phyloP scores from a whole-genome alignment of 2,888 invertebrate genomes.

The Thymelicus acteon region DNA sequence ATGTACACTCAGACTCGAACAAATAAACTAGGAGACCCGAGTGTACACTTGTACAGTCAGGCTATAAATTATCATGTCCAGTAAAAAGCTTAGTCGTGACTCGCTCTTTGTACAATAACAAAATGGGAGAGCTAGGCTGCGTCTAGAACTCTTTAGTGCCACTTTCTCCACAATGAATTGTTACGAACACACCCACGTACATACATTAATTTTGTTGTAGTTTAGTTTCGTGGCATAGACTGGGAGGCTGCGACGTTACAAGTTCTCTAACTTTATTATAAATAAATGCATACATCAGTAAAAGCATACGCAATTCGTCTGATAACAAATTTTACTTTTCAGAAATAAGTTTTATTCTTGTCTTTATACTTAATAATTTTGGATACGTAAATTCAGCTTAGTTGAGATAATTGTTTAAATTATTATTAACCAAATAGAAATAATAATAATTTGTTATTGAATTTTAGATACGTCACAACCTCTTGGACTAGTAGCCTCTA shows the following conservation, averaged over 20 bases:
- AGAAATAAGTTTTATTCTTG: too few species aligned
- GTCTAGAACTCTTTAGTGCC: slow-evolving; percentile 17
- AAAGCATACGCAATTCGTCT: too few species aligned
- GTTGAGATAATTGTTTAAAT: too few species aligned
- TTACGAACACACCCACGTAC: slow-evolving; percentile 16
- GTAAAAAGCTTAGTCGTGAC: slow-evolving; percentile 23
- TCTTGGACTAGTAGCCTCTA: too few species aligned
- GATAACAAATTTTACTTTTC: too few species aligned
- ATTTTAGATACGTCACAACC: too few species aligned
- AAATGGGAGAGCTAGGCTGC: slow-evolving; percentile 26
- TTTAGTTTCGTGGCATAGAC: background rate
- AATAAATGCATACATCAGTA: too few species aligned
- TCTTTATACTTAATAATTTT: too few species aligned
- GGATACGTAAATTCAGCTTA: too few species aligned
- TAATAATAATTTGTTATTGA: too few species aligned
- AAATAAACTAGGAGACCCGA: background rate
- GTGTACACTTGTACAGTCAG: slow-evolving; percentile 6
- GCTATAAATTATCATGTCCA: slow-evolving; percentile 4
- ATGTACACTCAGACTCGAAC: background rate
- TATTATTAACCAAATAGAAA: too few species aligned
- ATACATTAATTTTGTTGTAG: slow-evolving; percentile 11
- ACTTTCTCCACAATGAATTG: slow-evolving; percentile 24
- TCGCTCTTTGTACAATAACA: slow-evolving; percentile 22
- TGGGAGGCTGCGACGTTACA: background rate
- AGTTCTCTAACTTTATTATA: too few species aligned